Base-by-base conservation (phyloP, 64 coral and sea anemone genomes). In the Montipora foliosa region DNA sequence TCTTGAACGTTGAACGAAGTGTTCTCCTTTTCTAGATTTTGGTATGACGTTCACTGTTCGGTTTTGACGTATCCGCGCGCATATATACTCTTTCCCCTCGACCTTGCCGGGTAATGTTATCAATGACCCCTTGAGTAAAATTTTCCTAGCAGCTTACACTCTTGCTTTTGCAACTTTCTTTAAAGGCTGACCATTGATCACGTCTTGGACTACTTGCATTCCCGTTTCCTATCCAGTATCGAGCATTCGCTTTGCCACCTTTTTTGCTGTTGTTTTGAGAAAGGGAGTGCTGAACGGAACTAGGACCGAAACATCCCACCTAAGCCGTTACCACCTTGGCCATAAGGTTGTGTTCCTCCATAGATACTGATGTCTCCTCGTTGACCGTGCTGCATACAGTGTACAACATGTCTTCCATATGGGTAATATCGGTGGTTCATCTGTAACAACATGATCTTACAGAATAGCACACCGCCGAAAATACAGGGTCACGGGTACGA, bases 21-120 rank as follows among this genome's bases (percentile, higher is more conserved):
- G 82, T 67, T 85, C 82, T 85, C 58, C 67, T 52, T 47, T 67
- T 85, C 82, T 85, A 67, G 82, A 5, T 22, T 8, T 29, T 37
- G 82, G 3, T 5, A 4, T 44, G 82, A 16, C 58, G 57, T 85
- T 17, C 24, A 21, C 6, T 8, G 58, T 0, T 5, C 3, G 5
- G 83, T 64, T 70, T 48, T 74, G 3, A 49, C 17, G 13, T 87
- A 45, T 17, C 52, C 25, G 29, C 29, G 29, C 29, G 29, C 29
- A 29, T 29, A 29, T 29, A 29, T 29, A 29, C 29, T 29, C 29
- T 87, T 87, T 29, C 5, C 17, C 62, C 22, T 46, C 69, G 37
- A 2, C 83, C 83, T 87, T 74, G 83, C 21, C 70, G 83, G 6
- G 25, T 70, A 46, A 71, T 69, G n/a, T 87, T 64, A 5, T 74